Conservation (phyloP, 1,140 invertebrate species). For the Hermetia illucens region DNA sequence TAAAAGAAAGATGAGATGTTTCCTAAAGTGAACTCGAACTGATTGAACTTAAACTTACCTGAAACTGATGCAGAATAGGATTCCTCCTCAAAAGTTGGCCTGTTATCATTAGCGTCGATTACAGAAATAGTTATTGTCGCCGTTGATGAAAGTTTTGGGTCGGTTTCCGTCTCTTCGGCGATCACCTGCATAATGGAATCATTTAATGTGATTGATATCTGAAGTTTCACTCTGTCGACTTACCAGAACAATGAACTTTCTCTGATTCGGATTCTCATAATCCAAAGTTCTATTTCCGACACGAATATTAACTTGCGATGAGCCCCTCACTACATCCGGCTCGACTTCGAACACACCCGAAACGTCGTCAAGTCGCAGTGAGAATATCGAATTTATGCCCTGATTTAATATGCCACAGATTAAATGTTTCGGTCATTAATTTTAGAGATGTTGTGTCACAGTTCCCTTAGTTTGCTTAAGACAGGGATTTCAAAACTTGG, state of each 20-base stretch:
- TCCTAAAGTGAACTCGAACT: too few relatives aligned
- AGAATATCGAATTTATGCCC: conserved; percentile 70
- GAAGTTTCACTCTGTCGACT: conserved; percentile 13
- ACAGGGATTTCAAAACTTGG: too few relatives aligned
- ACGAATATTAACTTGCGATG: conserved; percentile 64
- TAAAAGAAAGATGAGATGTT: too few relatives aligned
- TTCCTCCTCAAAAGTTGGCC: conserved; percentile 61
- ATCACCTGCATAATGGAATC: conserved; percentile 41
- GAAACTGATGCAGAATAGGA: conserved; percentile 54
- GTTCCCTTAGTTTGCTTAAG: too few relatives aligned
- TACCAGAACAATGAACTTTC: conserved; percentile 79
- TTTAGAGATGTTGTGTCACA: too few relatives aligned
- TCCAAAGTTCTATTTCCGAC: conserved; percentile 67
- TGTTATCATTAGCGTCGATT: conserved; percentile 81
- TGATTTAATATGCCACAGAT: too few relatives aligned
- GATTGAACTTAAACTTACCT: background rate
- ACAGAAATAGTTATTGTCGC: conserved; percentile 74
- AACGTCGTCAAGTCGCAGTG: conserved; percentile 58
- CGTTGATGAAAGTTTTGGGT: conserved; percentile 62
- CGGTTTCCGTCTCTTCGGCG: conserved; percentile 66
- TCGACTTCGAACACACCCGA: conserved; percentile 72
- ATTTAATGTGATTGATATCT: background rate
- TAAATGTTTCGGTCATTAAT: too few relatives aligned
- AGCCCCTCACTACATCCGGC: conserved; percentile 60
- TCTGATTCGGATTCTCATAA: conserved; percentile 83